Evolutionary conservation across 2,113 vertebrate species (phyloP).

Genomic region (Elaphurus davidianus): DNA sequence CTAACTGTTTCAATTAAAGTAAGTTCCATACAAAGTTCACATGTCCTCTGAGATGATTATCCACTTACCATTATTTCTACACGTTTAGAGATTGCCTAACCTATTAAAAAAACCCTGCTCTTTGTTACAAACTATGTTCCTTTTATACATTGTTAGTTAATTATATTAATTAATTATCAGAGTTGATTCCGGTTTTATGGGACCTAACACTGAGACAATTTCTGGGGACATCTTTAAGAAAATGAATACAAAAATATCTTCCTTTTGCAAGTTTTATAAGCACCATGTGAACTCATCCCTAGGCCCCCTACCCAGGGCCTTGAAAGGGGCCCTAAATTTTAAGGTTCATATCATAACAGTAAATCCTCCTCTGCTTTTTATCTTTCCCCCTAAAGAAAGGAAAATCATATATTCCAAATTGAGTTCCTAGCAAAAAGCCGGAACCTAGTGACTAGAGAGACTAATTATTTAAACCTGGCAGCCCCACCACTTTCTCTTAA

Average conservation of each 20-base stretch:
- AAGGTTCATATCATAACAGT: neutral
- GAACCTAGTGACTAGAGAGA: neutral
- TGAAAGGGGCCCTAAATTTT: neutral
- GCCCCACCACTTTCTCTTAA: neutral
- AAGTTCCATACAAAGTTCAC: neutral
- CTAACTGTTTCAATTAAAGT: neutral
- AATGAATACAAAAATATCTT: neutral
- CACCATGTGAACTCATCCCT: neutral
- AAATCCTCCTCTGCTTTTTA: neutral
- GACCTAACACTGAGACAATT: neutral
- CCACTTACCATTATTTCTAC: neutral
- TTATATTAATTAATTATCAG: neutral
- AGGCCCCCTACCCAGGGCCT: neutral
- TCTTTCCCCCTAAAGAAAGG: neutral
- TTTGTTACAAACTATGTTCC: neutral
- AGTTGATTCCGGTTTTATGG: neutral
- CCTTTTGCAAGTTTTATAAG: slow-evolving; percentile 19
- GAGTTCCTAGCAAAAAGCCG: neutral
- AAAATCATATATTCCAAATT: neutral
- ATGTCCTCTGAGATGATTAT: neutral
- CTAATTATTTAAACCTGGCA: neutral
- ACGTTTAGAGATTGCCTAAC: neutral
- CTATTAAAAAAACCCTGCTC: neutral
- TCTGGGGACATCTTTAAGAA: neutral
- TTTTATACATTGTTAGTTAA: neutral